Percentiles rank a stretch among this genome's conserved stretches.
Conservation (phyloP, 1,140 invertebrate genomes). For the Oryctes rhinoceros region DNA sequence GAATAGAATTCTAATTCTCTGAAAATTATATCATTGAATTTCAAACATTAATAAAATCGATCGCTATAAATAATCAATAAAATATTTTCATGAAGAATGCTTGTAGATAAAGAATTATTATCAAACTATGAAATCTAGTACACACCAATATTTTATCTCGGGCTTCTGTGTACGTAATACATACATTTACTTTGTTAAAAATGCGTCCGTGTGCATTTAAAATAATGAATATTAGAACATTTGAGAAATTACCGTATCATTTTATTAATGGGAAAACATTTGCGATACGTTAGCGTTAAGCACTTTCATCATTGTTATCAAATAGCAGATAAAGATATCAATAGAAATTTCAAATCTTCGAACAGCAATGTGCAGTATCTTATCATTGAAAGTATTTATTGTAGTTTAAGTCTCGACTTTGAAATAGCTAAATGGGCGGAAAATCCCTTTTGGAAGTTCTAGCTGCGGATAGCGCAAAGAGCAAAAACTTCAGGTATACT, state of each 20-base stretch:
- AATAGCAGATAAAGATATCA: conserved; percentile 29
- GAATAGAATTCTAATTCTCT: too few species aligned
- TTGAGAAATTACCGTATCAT: not conserved
- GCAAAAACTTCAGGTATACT: conserved; percentile 49
- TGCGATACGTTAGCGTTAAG: not conserved
- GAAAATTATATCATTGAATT: too few species aligned
- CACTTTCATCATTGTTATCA: conserved; percentile 14
- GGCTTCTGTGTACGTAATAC: too few species aligned
- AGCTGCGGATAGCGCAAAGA: conserved; percentile 46
- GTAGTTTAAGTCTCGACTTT: not conserved
- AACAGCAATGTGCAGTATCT: conserved; percentile 13
- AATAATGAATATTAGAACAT: not conserved
- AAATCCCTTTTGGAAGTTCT: conserved; percentile 43
- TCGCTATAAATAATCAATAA: too few species aligned
- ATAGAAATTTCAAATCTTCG: not conserved
- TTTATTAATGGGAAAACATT: not conserved
- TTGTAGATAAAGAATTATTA: too few species aligned
- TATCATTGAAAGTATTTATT: conserved; percentile 13
- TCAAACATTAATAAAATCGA: too few species aligned
- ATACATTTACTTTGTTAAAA: too few species aligned
- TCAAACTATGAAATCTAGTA: not conserved
- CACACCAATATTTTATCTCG: not conserved
- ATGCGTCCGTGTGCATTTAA: not conserved
- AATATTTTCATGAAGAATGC: too few species aligned
- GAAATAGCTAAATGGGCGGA: conserved; percentile 1